These are phyloP conservation scores for Trigoniulus corallinus DNA, from an alignment of 1,140 invertebrate genomes.

Conservation along the genomic window DNA sequence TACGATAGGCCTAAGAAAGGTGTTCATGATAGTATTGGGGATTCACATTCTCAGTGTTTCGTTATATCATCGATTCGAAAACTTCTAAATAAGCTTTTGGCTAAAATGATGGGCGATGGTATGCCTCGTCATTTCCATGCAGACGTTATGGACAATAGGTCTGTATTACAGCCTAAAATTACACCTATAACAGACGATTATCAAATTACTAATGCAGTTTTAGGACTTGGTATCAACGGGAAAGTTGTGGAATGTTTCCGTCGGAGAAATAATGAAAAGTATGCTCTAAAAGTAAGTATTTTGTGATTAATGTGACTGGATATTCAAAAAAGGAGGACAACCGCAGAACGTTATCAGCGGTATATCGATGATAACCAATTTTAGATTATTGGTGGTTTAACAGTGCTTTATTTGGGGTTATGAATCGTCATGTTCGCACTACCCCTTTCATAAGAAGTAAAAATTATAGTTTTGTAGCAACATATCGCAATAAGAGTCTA, in stretches of 20 bases:
- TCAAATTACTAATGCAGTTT: constrained; percentile 77
- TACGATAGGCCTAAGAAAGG: too few relatives aligned
- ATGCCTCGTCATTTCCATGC: neutral
- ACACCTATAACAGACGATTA: constrained; percentile 80
- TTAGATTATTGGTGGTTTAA: too few relatives aligned
- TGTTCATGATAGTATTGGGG: too few relatives aligned
- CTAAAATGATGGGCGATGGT: neutral
- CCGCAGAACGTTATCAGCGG: too few relatives aligned
- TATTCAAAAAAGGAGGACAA: neutral
- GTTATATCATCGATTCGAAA: neutral
- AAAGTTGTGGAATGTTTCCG: constrained; percentile 48
- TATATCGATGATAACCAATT: neutral
- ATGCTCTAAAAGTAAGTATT: constrained; percentile 61
- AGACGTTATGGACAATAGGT: constrained; percentile 13
- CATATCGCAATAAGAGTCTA: too few relatives aligned
- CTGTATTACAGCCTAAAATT: constrained; percentile 39
- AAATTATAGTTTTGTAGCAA: too few relatives aligned
- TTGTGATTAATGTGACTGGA: constrained; percentile 2
- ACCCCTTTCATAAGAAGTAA: too few relatives aligned
- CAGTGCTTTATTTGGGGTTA: too few relatives aligned
- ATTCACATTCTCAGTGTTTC: too few relatives aligned
- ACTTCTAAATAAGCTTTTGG: neutral
- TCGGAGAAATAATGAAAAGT: constrained; percentile 51
- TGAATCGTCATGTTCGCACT: too few relatives aligned
- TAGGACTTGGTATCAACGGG: constrained; percentile 95